A percentile compares a stretch with the other conserved stretches of the same genome.
Conservation (phyloP, 23 tunicate genomes). For the Trididemnum clinides region DNA sequence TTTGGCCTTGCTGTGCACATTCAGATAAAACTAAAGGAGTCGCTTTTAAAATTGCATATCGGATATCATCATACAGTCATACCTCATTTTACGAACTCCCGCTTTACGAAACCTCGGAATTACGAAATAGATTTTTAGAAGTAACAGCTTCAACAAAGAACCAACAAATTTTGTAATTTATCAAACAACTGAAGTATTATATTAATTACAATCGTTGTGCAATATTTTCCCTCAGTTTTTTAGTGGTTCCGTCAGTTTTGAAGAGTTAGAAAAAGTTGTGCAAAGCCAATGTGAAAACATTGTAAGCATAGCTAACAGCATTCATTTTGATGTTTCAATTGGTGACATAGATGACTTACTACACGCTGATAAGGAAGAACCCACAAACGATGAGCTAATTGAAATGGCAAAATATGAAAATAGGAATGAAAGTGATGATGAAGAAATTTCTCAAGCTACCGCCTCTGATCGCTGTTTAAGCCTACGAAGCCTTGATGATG, state of each 20-base stretch:
- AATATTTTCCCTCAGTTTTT: background rate
- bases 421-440: too few relatives aligned
- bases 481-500: too few relatives aligned
- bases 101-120: too few relatives aligned
- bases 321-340: background rate
- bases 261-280: background rate
- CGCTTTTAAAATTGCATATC: conserved; percentile 24
- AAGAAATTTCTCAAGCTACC: too few relatives aligned
- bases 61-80: conserved; percentile 23
- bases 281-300: background rate
- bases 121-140: too few relatives aligned
- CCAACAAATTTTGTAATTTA: too few relatives aligned
- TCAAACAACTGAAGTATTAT: too few relatives aligned
- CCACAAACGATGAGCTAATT: background rate
- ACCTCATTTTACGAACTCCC: too few relatives aligned
- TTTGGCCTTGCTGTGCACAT: background rate
- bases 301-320: background rate
- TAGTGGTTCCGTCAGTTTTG: background rate
- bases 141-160: too few relatives aligned
- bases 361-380: background rate
- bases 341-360: background rate
- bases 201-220: too few relatives aligned
- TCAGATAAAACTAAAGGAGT: conserved; percentile 13
- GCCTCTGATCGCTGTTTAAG: too few relatives aligned
- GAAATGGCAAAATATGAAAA: too few relatives aligned